Base-by-base conservation (phyloP, 64 coral and sea anemone genomes). In the Platygyra sinensis region DNA sequence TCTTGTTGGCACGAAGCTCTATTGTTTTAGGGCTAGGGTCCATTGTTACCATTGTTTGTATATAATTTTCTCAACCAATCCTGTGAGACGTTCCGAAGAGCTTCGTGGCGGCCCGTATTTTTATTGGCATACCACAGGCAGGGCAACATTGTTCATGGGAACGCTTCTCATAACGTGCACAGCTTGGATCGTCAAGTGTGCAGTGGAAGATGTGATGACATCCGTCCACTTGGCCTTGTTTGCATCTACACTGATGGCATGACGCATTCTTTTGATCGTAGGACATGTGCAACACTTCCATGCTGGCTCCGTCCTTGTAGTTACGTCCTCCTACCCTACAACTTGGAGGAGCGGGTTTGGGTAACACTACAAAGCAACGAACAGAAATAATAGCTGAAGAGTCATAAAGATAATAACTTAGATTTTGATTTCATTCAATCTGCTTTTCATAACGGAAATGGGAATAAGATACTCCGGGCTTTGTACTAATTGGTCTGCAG, bases 171-270 rank as follows among this genome's bases (percentile, higher is more conserved):
- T 85, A 85, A 9, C 81, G 38, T 17, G n/a, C 33, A 71, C 81
- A 85, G 22, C 71, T 50, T 2, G 81, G 62, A 8, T 46, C 46
- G 24, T 85, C 67, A 19, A 85, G 18, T 27, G 22, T 15, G 13
- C 81, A 85, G 39, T 85, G 8, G 36, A 85, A 85, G 4, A 85
- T 38, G 46, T 85, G 63, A 50, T 85, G 81, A 15, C 81, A 85
- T 42, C 46, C 24, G 8, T 69, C 62, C 33, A 85, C 32, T 42
- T 85, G 39, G 33, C 63, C 63, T 22, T 19, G 18, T 24, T 71
- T 50, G 14, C 81, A 85, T 7, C 9, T 4, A 18, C 81, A 85
- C 38, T 85, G 81, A 18, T 85, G 32, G 42, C 81, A 85, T 15
- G 20, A 17, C 22, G 19, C 81, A 50, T 17, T n/a, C 60, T 85